phyloP scores from a whole-genome alignment of 2,797 vertebrate species.

The Melanotaenia nigrans region DNA sequence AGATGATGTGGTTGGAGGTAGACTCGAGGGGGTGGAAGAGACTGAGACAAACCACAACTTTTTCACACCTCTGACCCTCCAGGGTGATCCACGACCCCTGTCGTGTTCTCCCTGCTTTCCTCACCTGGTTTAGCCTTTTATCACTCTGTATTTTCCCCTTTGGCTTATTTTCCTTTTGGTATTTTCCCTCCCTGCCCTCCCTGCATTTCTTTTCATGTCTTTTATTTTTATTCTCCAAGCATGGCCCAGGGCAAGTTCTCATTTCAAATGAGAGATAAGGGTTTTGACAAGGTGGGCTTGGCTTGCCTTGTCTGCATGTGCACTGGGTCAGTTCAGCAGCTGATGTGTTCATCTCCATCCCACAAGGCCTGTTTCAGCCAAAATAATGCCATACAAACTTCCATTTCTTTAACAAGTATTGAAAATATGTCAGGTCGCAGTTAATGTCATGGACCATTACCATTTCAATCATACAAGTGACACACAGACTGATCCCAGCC shows the following conservation, averaged over 20 bases:
- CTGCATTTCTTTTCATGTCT: slow-evolving; percentile 44
- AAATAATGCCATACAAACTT: slow-evolving; percentile 8
- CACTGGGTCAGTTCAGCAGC: slow-evolving; percentile 5
- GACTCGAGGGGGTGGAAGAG: slow-evolving; percentile 26
- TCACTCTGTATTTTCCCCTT: slow-evolving; percentile 63
- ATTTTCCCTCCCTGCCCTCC: slow-evolving; percentile 33
- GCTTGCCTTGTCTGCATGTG: slow-evolving; percentile 28
- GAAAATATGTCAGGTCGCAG: not conserved
- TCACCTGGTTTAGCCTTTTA: slow-evolving; percentile 65
- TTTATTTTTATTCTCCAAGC: slow-evolving; percentile 65
- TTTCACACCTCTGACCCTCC: slow-evolving; percentile 64
- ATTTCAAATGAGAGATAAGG: slow-evolving; percentile 68
- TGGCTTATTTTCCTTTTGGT: slow-evolving; percentile 63
- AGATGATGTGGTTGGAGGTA: not conserved
- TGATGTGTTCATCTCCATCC: slow-evolving; percentile 4
- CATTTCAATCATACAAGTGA: slow-evolving; percentile 3
- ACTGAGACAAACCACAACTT: slow-evolving; percentile 61
- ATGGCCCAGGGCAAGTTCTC: slow-evolving; percentile 73
- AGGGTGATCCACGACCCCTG: slow-evolving; percentile 58
- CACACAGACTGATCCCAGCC: not conserved
- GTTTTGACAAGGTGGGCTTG: slow-evolving; percentile 64
- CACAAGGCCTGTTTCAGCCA: slow-evolving; percentile 24
- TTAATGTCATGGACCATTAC: not conserved
- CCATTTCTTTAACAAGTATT: slow-evolving; percentile 16
- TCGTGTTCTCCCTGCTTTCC: slow-evolving; percentile 25